Conservation (phyloP, 1,140 invertebrate genomes). For the Platyscapa corneri region DNA sequence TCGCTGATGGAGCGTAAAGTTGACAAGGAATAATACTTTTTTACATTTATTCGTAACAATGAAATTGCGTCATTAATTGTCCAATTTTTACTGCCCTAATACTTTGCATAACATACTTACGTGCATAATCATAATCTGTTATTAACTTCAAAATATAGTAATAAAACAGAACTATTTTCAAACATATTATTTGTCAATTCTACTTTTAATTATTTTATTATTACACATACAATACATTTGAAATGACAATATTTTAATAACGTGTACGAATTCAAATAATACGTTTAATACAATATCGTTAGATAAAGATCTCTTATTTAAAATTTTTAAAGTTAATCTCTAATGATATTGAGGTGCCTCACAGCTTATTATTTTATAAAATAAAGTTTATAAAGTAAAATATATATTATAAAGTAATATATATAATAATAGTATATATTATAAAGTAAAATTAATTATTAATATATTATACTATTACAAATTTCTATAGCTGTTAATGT, state of each 20-base stretch:
- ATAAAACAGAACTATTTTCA: neutral
- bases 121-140: neutral
- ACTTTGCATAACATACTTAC: neutral
- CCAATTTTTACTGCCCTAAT: neutral
- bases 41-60: neutral
- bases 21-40: neutral
- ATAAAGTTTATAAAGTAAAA: too few relatives aligned
- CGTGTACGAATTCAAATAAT: neutral
- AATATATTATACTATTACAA: too few relatives aligned
- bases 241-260: neutral
- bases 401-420: too few relatives aligned
- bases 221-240: neutral
- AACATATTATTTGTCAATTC: too few relatives aligned
- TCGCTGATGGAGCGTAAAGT: neutral
- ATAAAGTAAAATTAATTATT: too few relatives aligned
- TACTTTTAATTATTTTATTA: too few relatives aligned
- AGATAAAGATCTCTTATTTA: too few relatives aligned
- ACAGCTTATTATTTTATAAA: too few relatives aligned
- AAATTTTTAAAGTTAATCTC: neutral
- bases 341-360: neutral
- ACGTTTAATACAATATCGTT: neutral
- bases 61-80: constrained; percentile 14
- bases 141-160: neutral
- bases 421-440: too few relatives aligned
- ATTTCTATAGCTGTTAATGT: too few relatives aligned